Conservation (phyloP, 2,113 vertebrate species). For the Silurus asotus region DNA sequence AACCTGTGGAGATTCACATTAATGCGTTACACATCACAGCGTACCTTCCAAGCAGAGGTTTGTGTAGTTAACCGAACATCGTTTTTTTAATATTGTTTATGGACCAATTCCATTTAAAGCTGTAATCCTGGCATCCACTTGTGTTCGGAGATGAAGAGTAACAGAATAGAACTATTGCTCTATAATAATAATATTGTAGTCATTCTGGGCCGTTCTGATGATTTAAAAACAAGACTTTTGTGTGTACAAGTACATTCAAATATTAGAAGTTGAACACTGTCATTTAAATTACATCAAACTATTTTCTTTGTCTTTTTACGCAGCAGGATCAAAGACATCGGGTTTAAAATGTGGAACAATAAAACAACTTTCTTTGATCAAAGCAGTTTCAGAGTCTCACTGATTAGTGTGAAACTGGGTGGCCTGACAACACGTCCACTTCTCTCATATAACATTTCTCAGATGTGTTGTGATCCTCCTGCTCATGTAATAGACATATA, state of each 20-base stretch:
- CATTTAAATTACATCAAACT: not conserved
- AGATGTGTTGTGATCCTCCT: not conserved
- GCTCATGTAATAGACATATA: not conserved
- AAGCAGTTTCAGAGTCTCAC: not conserved
- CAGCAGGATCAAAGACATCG: not conserved
- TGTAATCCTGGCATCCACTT: too few relatives aligned
- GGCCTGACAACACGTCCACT: not conserved
- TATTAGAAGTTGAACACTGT: not conserved
- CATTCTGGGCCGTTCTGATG: too few relatives aligned
- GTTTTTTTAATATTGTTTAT: too few relatives aligned
- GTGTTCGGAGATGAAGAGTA: not conserved
- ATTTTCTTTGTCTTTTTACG: not conserved
- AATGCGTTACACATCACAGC: too few relatives aligned
- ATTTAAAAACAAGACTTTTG: not conserved
- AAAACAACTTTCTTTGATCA: constrained; percentile 8
- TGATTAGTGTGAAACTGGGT: constrained; percentile 28
- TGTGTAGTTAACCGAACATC: too few relatives aligned
- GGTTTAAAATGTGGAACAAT: not conserved
- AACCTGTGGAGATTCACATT: too few relatives aligned
- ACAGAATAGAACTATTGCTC: not conserved
- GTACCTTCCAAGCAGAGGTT: too few relatives aligned
- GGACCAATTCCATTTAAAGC: too few relatives aligned
- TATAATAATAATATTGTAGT: not conserved
- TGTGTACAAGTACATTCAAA: not conserved
- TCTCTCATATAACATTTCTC: constrained; percentile 12